Evolutionary conservation across 2,113 vertebrate species (phyloP).

Genomic region (Zosterops japonicus): DNA sequence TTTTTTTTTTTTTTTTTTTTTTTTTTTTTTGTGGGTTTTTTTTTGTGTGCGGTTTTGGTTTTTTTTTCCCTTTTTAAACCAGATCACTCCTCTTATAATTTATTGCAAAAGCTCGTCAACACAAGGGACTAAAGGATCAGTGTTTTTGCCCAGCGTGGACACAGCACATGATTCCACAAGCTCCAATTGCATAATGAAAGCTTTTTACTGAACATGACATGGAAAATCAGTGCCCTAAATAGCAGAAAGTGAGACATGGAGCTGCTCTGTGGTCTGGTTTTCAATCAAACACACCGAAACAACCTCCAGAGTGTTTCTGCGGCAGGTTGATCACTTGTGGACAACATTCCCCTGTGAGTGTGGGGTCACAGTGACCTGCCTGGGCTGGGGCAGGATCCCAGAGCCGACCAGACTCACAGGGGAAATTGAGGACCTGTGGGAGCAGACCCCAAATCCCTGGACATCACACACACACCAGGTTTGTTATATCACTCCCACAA

Average conservation of each 20-base stretch:
- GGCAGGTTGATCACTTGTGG: background rate
- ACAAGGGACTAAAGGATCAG: background rate
- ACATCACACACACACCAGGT: background rate
- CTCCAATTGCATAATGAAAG: conserved; percentile 50
- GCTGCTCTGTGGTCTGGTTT: background rate
- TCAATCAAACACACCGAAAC: background rate
- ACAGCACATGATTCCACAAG: conserved; percentile 56
- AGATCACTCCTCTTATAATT: background rate
- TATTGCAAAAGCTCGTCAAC: background rate
- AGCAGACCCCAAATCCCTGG: background rate
- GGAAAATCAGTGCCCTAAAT: conserved; percentile 6
- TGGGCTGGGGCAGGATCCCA: background rate
- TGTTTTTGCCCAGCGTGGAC: background rate
- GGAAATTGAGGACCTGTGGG: fast-evolving
- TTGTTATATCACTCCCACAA: fast-evolving
- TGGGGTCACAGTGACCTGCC: background rate
- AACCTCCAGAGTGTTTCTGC: background rate
- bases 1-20: background rate
- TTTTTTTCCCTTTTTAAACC: background rate
- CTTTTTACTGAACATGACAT: conserved; percentile 29
- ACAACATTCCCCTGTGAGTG: fast-evolving
- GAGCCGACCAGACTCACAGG: fast-evolving
- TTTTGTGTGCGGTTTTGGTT: no score
- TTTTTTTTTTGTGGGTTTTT: no score
- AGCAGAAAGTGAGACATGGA: background rate